These are phyloP conservation scores for Hetaerina titia DNA, from an alignment of 2,888 invertebrate species.

Conservation along the genomic window DNA sequence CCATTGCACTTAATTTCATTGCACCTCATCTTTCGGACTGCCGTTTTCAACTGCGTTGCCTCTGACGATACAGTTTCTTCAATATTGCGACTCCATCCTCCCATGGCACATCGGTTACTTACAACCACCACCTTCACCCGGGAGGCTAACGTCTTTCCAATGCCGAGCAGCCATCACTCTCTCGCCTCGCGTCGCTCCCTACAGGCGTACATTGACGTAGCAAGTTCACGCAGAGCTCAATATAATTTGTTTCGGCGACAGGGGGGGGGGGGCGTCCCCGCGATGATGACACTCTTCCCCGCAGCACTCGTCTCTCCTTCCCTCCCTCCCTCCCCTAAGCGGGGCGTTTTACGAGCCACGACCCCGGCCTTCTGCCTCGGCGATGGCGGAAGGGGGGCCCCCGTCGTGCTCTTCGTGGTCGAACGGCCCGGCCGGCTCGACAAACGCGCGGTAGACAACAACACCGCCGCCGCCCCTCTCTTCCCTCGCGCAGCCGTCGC, in stretches of 20 bases:
- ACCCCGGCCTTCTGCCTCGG: neutral
- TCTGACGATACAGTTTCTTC: too few species aligned
- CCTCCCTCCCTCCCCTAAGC: neutral
- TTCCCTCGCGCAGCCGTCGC: neutral
- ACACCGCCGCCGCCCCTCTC: neutral
- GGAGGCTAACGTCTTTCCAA: too few species aligned
- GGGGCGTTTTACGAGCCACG: neutral
- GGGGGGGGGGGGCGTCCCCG: neutral
- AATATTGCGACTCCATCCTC: too few species aligned
- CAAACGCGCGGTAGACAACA: constrained; percentile 1
- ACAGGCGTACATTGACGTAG: neutral
- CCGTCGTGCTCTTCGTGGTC: too few species aligned
- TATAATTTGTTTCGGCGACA: neutral
- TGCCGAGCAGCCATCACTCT: neutral
- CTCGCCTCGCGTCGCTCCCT: neutral
- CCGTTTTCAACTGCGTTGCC: too few species aligned
- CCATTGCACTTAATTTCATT: too few species aligned
- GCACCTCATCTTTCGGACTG: too few species aligned
- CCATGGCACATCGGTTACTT: too few species aligned
- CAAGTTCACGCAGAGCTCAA: neutral
- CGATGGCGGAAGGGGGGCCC: too few species aligned
- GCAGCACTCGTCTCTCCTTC: neutral
- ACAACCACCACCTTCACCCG: too few species aligned
- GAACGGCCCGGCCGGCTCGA: neutral
- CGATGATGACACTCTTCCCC: constrained; percentile 13